Evolutionary conservation across 2,888 invertebrate genomes (phyloP), one percentile per base, ranked within the genome.

Genomic region (Papilio protenor): DNA sequence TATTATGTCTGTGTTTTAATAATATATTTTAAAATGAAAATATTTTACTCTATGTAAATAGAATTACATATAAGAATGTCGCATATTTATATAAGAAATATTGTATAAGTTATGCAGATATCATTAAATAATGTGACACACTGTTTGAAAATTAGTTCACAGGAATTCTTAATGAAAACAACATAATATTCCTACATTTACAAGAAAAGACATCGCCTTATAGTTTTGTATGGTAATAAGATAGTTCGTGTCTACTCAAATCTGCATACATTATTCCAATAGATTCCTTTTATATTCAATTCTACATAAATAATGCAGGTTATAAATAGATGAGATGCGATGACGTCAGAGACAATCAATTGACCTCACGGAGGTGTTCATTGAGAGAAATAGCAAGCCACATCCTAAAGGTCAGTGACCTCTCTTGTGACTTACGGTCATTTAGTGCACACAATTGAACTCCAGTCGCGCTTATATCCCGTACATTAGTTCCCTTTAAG

Each of bases 401-500:
- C 75, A 70, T 23, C 45, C 57, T 47, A 3, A 16, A 61, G 76
- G 61, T 72, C 76, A 64, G 18, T 49, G 76, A 61, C 76, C 72
- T 75, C 11, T 12, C 49, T 57, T 49, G 21, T 49, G 59, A 64
- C 23, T 23, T 76, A 61, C 57, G 61, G 70, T 12, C 75, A 27
- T 59, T 76, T 27, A 70, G 47, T 70, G 23, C 47, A 70, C 27
- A 64, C 66, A 66, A 66, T 66, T 66, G 66, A n/a, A 11, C 11
- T 66, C 40, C 8, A 40, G 18, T 40, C n/a, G 33, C 18, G 27
- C 2, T 40, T n/a, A 3, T 40, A 33, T n/a, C 66, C 6, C 33
- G 5, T 33, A 61, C 33, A 10, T 61, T 6, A 27, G 23, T 33
- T 16, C 33, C 4, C 5, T 23, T 61, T 27, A 12, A 66, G 6